phyloP scores from a whole-genome alignment of 2,113 vertebrate species.

The Macquaria ambigua region DNA sequence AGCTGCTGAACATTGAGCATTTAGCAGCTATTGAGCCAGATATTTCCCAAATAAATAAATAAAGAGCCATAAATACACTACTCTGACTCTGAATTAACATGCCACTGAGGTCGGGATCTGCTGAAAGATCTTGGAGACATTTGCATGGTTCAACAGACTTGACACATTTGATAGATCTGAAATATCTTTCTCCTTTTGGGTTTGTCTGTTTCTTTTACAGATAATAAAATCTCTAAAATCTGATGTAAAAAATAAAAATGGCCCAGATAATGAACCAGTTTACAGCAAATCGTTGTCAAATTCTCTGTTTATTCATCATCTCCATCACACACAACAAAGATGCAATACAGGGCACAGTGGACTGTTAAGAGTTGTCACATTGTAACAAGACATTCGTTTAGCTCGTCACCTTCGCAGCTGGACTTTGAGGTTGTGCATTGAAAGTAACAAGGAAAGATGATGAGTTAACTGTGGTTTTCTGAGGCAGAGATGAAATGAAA shows the following conservation, averaged over 20 bases:
- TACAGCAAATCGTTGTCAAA: not conserved
- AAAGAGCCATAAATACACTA: not conserved
- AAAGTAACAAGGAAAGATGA: not conserved
- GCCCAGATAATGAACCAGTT: not conserved
- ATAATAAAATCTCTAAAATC: not conserved
- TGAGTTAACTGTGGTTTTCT: slow-evolving; percentile 15
- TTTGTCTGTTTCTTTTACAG: not conserved
- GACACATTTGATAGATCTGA: not conserved
- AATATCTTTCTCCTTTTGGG: not conserved
- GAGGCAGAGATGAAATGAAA: slow-evolving; percentile 3
- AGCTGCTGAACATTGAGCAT: not conserved
- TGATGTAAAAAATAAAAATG: too few relatives aligned
- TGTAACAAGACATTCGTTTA: slow-evolving; percentile 43
- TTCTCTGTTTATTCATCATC: slow-evolving; percentile 39
- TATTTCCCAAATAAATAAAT: not conserved
- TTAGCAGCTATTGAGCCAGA: not conserved
- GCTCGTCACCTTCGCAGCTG: slow-evolving; percentile 5
- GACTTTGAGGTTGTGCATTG: slow-evolving; percentile 5
- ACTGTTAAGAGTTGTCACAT: slow-evolving; percentile 39
- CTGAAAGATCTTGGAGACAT: not conserved
- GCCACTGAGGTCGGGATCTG: not conserved
- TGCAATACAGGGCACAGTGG: slow-evolving; percentile 20
- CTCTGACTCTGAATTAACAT: not conserved
- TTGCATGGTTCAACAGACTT: not conserved
- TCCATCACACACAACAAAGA: slow-evolving; percentile 5